Base-by-base conservation (phyloP, 2,113 vertebrate species). In the Menura novaehollandiae region DNA sequence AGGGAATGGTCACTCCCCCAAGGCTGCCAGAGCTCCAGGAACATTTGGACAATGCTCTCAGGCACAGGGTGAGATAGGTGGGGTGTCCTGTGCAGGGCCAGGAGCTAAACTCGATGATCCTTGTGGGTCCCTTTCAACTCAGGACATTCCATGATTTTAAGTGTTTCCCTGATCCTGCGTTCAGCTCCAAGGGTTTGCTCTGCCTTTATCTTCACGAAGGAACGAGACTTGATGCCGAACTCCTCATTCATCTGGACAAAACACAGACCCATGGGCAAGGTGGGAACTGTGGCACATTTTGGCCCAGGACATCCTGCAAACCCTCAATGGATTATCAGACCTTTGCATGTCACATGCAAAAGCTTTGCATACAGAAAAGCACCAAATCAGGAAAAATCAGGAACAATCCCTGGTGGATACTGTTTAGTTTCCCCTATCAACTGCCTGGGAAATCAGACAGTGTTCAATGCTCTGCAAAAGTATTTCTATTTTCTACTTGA, bases 261-360 rank as follows among this genome's bases (percentile, higher is more conserved):
- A 56, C 44, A 39, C 2, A 60, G 35, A 33, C 19, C 15, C 0
- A 0, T 2, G 19, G 63, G 28, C 51, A 86, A 49, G 43, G 20
- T 8, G 35, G 63, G 51, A 73, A 33, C 30, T 19, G 43, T 9
- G 58, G 71, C 56, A 59, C 16, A 10, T 39, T 53, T 12, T 35
- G 18, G 0, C 2, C 60, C 81, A 78, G 49, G 35, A 88, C 60
- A 71, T 8, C 2, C 4, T 27, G 43, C 23, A 18, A 4, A 5
- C 43, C 26, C 53, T 46, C 1, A 0, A 0, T 2, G 24, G 43
- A 49, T 27, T 11, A 58, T 10, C n/a, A 62, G 24, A 51, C 6
- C 10, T 39, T 8, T 62, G 60, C 26, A 19, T 4, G 39, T 8
- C 77, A 49, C 41, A 3, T 5, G 52, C 55, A 46, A 68, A 52